Base-by-base conservation (phyloP, 2,113 vertebrate species). In the Mungos mungo region DNA sequence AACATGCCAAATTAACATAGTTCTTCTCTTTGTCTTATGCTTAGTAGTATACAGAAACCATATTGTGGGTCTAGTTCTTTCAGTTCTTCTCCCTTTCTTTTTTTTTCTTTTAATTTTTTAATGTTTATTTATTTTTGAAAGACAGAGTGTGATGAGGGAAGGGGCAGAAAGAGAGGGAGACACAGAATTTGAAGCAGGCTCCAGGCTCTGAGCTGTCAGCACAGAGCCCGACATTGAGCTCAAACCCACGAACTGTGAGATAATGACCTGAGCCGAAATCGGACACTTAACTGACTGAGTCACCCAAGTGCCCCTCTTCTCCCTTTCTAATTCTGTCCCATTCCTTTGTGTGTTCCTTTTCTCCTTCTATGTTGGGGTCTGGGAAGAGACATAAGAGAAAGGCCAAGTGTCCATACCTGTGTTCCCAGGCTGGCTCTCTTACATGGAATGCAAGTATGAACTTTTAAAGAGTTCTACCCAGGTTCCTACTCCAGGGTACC, bases 331-430 rank as follows among this genome's bases (percentile, higher is more conserved):
- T 77, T 89, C 57, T 76, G 12, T 45, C 15, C 3, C 18, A 33
- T 79, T 4, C 31, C 4, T 79, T 84, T 74, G 76, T 85, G 5
- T 29, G 31, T 85, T 96, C 71, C 35, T 4, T 80, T 88, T 68
- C 15, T 83, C 31, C 27, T 88, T 38, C 35, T 68, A 63, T 38
- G 68, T 0, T 18, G 8, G 65, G 72, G 27, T 19, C 19, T 33
- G 15, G 47, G n/a, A 93, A 93, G 69, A 90, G 47, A 91, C 88
- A n/a, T 80, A 66, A 31, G 38, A 81, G n/a, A 96, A 60, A 74
- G 11, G 7, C 23, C 80, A 63, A 23, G 89, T 60, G 33, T 38
- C 74, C 27, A 69, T 12, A 81, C 38, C 12, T 60, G 23, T 10
- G 29, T 88, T 93, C n/a, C 54, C 83, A 80, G 50, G 23, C n/a